Percentiles rank a stretch among this genome's conserved stretches.
Conservation (phyloP, 2,113 vertebrate species). For the Nanorana parkeri region DNA sequence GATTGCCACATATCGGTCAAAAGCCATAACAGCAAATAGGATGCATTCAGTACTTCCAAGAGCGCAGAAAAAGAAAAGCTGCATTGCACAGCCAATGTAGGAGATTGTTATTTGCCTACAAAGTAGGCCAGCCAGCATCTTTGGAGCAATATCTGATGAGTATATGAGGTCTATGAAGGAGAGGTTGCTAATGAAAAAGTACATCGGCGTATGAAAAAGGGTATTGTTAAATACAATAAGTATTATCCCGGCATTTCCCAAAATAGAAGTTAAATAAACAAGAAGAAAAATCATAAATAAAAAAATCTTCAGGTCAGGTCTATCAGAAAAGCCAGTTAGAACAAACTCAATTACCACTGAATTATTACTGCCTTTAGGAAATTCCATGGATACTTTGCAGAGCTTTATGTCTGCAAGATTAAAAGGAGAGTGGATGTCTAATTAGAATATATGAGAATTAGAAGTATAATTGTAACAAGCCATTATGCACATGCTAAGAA, state of each 20-base stretch:
- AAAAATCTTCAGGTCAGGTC: not conserved
- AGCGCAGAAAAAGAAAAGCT: slow-evolving; percentile 25
- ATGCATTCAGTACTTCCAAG: slow-evolving; percentile 20
- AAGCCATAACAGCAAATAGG: slow-evolving; percentile 64
- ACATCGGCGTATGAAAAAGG: slow-evolving; percentile 34
- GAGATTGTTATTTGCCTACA: slow-evolving; percentile 15
- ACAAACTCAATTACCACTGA: slow-evolving; percentile 18
- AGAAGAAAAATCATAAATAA: slow-evolving; percentile 35
- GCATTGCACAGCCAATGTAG: slow-evolving; percentile 27
- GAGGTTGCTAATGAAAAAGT: slow-evolving; percentile 30
- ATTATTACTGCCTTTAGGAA: not conserved
- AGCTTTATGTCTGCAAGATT: not conserved
- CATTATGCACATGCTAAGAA: too few relatives aligned
- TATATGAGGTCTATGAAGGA: slow-evolving; percentile 45
- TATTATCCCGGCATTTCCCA: slow-evolving; percentile 34
- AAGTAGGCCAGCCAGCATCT: not conserved
- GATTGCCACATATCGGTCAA: slow-evolving; percentile 62
- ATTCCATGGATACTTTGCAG: not conserved
- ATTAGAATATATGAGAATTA: too few relatives aligned
- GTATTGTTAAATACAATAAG: not conserved
- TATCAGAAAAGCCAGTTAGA: slow-evolving; percentile 5
- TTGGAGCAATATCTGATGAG: slow-evolving; percentile 10
- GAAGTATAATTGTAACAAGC: too few relatives aligned
- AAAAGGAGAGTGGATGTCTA: not conserved
- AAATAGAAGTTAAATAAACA: slow-evolving; percentile 28